Evolutionary conservation across 2,888 invertebrate species (phyloP).

Genomic region (Periphyllus acericola): DNA sequence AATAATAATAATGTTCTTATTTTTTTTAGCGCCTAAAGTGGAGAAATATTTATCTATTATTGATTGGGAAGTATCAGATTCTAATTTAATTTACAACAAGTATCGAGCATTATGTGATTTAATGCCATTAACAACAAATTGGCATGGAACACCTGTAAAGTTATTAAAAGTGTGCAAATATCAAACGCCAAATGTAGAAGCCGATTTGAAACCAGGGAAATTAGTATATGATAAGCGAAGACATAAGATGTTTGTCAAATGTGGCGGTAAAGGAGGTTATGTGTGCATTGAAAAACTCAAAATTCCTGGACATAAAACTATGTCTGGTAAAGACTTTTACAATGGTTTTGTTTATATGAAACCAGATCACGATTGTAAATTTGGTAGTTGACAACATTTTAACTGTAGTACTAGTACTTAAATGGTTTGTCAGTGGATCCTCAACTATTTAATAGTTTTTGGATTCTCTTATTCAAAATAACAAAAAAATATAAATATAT

Average conservation of each 20-base stretch:
- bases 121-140: slow-evolving; percentile 74
- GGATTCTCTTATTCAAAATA: not conserved
- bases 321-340: slow-evolving; percentile 83
- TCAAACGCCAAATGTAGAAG: slow-evolving; percentile 40
- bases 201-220: slow-evolving; percentile 32
- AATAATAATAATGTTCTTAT: not conserved
- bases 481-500: not conserved
- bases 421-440: not conserved
- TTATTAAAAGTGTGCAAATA: slow-evolving; percentile 70
- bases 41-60: slow-evolving; percentile 73
- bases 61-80: slow-evolving; percentile 75
- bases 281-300: slow-evolving; percentile 75
- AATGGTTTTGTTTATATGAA: slow-evolving; percentile 83
- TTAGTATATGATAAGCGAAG: slow-evolving; percentile 69
- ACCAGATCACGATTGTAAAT: slow-evolving; percentile 38
- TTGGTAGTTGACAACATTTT: not conserved
- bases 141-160: slow-evolving; percentile 73
- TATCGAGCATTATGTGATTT: slow-evolving; percentile 77
- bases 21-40: slow-evolving; percentile 79
- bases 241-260: slow-evolving; percentile 73
- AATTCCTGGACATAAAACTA: slow-evolving; percentile 76
- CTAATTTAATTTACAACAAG: slow-evolving; percentile 76
- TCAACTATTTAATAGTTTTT: not conserved
- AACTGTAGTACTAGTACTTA: not conserved
- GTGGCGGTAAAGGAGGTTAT: slow-evolving; percentile 75